phyloP scores from a whole-genome alignment of 2,888 invertebrate species.

The Tetramorium bicarinatum region DNA sequence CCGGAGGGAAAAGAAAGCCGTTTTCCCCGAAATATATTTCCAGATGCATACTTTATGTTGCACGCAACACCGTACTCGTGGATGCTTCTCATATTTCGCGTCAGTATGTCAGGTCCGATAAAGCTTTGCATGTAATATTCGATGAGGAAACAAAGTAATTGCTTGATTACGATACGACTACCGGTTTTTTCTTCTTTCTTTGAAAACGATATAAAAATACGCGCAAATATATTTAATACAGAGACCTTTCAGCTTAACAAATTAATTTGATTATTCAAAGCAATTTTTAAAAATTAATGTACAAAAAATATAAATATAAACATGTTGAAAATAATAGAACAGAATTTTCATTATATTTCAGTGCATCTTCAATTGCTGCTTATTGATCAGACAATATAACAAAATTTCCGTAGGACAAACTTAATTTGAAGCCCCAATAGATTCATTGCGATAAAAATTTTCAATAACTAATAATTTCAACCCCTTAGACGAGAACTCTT shows the following conservation, averaged over 20 bases:
- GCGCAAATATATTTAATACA: neutral
- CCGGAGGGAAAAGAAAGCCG: constrained; percentile 59
- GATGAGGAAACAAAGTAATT: neutral
- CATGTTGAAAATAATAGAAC: neutral
- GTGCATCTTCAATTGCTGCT: neutral
- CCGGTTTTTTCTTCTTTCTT: neutral
- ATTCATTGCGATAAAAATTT: neutral
- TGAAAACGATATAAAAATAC: neutral
- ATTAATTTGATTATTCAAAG: neutral
- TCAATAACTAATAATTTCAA: neutral
- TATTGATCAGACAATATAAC: neutral
- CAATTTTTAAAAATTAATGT: neutral
- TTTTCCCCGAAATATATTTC: constrained; percentile 50
- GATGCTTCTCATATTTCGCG: constrained; percentile 39
- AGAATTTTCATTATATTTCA: neutral
- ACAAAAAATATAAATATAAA: neutral
- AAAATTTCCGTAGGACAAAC: constrained; percentile 19
- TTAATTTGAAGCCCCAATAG: neutral
- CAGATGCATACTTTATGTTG: constrained; percentile 61
- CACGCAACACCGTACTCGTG: constrained; percentile 29
- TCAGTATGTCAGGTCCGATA: constrained; percentile 24
- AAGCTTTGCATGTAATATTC: constrained; percentile 34
- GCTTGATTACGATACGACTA: neutral
- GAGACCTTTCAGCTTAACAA: neutral
- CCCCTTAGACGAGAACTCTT: constrained; percentile 5